Conservation (phyloP, 30 jellyfish, hydroid and myxozoan genomes). For the Pseudorhiza aurosa region DNA sequence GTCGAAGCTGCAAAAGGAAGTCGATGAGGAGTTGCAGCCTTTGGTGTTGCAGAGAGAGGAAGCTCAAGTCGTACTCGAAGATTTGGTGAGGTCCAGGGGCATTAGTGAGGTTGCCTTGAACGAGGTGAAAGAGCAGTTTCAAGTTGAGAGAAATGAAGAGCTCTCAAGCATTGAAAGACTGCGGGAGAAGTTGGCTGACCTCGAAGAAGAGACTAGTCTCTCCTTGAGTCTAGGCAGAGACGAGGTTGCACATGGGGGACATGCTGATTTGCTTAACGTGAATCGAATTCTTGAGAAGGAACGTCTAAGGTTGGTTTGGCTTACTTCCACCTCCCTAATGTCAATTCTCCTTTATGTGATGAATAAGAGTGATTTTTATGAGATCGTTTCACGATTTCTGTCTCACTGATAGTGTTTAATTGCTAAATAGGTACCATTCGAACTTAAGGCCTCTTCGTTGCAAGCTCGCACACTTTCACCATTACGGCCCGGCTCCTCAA, state of each 20-base stretch:
- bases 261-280: conserved; percentile 51
- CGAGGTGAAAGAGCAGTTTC: conserved; percentile 83
- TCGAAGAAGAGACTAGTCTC: conserved; percentile 77
- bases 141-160: conserved; percentile 78
- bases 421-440: too few relatives aligned
- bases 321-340: too few relatives aligned
- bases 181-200: conserved; percentile 81
- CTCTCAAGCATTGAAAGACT: conserved; percentile 69
- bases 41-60: conserved; percentile 77
- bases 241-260: conserved; percentile 48
- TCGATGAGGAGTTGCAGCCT: conserved; percentile 72
- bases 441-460: too few relatives aligned
- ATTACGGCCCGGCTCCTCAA: too few relatives aligned
- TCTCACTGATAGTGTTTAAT: too few relatives aligned
- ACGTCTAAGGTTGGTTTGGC: conserved; percentile 66
- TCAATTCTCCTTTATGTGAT: too few relatives aligned
- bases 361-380: too few relatives aligned
- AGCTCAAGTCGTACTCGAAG: conserved; percentile 93
- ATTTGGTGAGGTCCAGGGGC: conserved; percentile 86
- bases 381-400: too few relatives aligned
- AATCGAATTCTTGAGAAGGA: conserved; percentile 77
- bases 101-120: conserved; percentile 89
- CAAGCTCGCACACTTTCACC: too few relatives aligned
- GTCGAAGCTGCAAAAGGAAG: conserved; percentile 48
- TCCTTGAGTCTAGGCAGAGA: conserved; percentile 66